Evolutionary conservation across 2,888 invertebrate genomes (phyloP).

Genomic region (Drosophila percnosoma): DNA sequence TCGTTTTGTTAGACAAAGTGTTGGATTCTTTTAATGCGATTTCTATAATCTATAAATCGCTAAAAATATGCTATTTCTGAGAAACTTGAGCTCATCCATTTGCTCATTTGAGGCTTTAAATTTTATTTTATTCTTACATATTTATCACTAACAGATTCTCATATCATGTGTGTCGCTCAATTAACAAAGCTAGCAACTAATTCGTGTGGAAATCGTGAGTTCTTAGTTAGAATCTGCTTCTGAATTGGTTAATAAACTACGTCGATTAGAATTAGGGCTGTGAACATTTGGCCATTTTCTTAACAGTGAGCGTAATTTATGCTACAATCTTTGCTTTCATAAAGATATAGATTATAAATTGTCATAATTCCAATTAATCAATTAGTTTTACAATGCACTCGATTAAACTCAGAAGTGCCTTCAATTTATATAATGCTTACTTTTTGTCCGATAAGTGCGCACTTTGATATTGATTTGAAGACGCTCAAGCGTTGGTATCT

Average conservation of each 20-base stretch:
- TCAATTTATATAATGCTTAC: slow-evolving; percentile 1
- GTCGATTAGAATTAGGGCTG: slow-evolving; percentile 53
- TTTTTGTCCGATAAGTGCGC: slow-evolving; percentile 7
- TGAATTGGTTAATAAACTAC: slow-evolving; percentile 64
- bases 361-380: slow-evolving; percentile 32
- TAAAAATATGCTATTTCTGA: not conserved
- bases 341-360: slow-evolving; percentile 34
- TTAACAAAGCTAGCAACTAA: slow-evolving; percentile 40
- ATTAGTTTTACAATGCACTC: slow-evolving; percentile 35
- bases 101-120: not conserved
- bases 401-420: slow-evolving; percentile 16
- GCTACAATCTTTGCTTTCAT: slow-evolving; percentile 3
- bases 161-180: slow-evolving; percentile 25
- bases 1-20: not conserved
- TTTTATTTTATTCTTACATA: slow-evolving; percentile 10
- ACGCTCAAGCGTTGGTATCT: not conserved
- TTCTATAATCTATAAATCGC: not conserved
- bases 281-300: not conserved
- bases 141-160: slow-evolving; percentile 27
- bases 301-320: not conserved
- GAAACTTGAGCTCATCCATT: not conserved
- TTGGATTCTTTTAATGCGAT: not conserved
- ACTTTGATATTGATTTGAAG: not conserved
- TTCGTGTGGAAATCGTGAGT: slow-evolving; percentile 44
- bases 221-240: slow-evolving; percentile 46